Evolutionary conservation across 1,140 invertebrate species (phyloP).

Genomic region (Bombus sibiricus): DNA sequence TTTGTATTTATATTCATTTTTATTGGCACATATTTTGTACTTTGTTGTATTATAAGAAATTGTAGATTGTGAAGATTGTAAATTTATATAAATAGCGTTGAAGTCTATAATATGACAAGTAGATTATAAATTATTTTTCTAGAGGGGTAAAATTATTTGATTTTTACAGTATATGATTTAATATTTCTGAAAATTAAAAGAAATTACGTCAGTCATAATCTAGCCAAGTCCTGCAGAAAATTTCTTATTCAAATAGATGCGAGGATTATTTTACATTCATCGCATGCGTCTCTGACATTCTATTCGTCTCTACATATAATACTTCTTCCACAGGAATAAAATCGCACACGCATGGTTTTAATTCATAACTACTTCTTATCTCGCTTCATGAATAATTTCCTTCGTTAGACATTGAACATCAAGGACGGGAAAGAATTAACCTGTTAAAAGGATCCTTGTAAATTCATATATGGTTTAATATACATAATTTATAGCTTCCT

Average conservation of each 20-base stretch:
- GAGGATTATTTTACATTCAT: constrained; percentile 17
- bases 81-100: background rate
- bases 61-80: background rate
- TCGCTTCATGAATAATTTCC: constrained; percentile 1
- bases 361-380: constrained; percentile 2
- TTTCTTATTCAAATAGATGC: constrained; percentile 20
- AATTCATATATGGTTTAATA: background rate
- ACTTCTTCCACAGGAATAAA: constrained; percentile 1
- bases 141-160: background rate
- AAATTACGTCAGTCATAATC: background rate
- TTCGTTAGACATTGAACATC: background rate
- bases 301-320: background rate
- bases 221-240: background rate
- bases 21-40: background rate
- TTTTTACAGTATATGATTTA: background rate
- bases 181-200: constrained; percentile 1
- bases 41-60: background rate
- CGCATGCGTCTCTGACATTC: constrained; percentile 13
- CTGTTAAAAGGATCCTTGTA: background rate
- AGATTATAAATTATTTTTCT: background rate
- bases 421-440: constrained; percentile 5
- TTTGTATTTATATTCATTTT: background rate
- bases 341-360: background rate
- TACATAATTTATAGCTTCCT: background rate
- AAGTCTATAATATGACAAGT: too few species aligned